Conservation (phyloP, 2,888 invertebrate genomes). For the Slavum lentiscoides region DNA sequence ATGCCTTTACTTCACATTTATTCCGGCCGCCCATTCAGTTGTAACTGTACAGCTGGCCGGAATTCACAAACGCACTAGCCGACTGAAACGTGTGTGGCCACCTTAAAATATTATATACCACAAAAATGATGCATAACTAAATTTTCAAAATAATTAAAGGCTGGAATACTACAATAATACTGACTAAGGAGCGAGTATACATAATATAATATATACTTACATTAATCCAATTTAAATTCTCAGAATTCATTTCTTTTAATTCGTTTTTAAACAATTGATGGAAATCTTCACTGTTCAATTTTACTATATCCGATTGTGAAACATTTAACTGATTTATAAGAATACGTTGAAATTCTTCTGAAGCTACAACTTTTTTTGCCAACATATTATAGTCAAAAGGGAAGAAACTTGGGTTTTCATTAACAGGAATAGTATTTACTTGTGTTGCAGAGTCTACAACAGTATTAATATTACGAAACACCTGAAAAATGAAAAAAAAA, state of each 20-base stretch:
- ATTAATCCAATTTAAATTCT: slow-evolving; percentile 49
- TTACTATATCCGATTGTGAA: slow-evolving; percentile 28
- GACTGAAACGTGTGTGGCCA: too few relatives aligned
- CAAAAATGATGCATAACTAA: background rate
- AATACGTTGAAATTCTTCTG: slow-evolving; percentile 39
- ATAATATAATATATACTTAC: slow-evolving; percentile 23
- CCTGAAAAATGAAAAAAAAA: background rate
- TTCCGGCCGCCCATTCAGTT: too few relatives aligned
- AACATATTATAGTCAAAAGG: slow-evolving; percentile 44
- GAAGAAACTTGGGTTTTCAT: background rate
- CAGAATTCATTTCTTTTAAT: slow-evolving; percentile 33
- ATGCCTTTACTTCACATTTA: too few relatives aligned
- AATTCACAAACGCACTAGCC: too few relatives aligned
- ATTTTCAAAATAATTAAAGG: too few relatives aligned
- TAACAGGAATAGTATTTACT: slow-evolving; percentile 14
- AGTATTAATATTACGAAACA: slow-evolving; percentile 22
- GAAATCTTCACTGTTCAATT: slow-evolving; percentile 39
- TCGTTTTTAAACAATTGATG: slow-evolving; percentile 29
- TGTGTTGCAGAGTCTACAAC: slow-evolving; percentile 7
- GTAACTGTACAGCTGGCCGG: too few relatives aligned
- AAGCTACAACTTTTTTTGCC: slow-evolving; percentile 38
- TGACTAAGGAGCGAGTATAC: background rate
- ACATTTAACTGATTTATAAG: slow-evolving; percentile 39
- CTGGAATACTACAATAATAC: too few relatives aligned
- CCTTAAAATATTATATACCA: background rate